Evolutionary conservation across 2,888 invertebrate species (phyloP).

Genomic region (Ischnura elegans): DNA sequence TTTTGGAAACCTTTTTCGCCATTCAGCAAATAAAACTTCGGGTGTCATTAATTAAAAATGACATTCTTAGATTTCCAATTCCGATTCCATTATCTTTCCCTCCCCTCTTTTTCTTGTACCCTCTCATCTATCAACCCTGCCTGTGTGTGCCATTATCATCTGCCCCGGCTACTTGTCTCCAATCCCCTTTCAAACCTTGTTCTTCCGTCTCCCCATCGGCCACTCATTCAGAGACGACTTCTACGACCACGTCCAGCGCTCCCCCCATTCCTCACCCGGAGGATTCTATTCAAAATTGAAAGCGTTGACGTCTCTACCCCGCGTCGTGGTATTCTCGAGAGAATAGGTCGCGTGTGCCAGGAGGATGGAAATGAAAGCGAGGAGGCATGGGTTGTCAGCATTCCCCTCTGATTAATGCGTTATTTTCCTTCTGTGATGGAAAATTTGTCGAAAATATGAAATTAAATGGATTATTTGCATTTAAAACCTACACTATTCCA

Average conservation of each 20-base stretch:
- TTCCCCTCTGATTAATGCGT: too few relatives aligned
- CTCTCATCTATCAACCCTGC: conserved; percentile 4
- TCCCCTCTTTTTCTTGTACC: background rate
- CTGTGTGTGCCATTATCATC: background rate
- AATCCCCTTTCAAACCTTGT: background rate
- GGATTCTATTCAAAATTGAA: conserved; percentile 42
- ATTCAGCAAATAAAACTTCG: conserved; percentile 36
- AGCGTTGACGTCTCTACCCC: background rate
- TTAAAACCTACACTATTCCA: too few relatives aligned
- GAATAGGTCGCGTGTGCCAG: conserved; percentile 41
- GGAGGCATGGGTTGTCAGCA: too few relatives aligned
- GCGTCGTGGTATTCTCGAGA: conserved; percentile 22
- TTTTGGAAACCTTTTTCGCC: background rate
- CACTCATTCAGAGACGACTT: background rate
- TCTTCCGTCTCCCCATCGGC: background rate
- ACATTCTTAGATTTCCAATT: conserved; percentile 63
- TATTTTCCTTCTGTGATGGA: too few relatives aligned
- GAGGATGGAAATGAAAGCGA: too few relatives aligned
- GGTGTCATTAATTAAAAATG: conserved; percentile 54
- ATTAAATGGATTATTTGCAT: too few relatives aligned
- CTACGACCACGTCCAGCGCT: background rate
- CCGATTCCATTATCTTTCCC: conserved; percentile 12
- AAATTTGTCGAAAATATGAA: too few relatives aligned
- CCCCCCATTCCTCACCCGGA: background rate
- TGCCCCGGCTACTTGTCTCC: background rate